Conservation (phyloP, 2,888 invertebrate species). For the Unio delphinus region DNA sequence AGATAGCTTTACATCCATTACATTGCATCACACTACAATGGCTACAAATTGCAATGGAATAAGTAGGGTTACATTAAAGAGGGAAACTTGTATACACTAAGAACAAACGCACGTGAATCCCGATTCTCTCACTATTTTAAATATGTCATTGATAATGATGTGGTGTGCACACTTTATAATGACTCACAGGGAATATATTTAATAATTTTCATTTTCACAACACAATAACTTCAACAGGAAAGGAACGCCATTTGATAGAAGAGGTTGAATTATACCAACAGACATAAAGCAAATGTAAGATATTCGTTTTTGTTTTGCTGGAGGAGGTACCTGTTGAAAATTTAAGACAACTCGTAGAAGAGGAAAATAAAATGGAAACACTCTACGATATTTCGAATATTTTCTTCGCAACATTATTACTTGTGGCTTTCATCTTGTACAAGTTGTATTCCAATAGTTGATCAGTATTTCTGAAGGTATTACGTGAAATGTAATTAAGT, state of each 20-base stretch:
- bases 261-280: slow-evolving; percentile 21
- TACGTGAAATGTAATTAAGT: no score
- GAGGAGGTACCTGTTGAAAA: slow-evolving; percentile 11
- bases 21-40: slow-evolving; percentile 15
- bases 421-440: no score
- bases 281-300: slow-evolving; percentile 23
- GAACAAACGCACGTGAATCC: slow-evolving; percentile 10
- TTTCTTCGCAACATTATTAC: no score
- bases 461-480: no score
- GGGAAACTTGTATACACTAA: neutral
- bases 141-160: slow-evolving; percentile 22
- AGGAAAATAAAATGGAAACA: slow-evolving; percentile 13
- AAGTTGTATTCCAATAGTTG: no score
- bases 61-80: slow-evolving; percentile 29
- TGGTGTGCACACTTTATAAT: slow-evolving; percentile 15
- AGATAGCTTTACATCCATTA: neutral
- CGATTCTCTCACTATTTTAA: slow-evolving; percentile 28
- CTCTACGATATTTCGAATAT: no score
- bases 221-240: slow-evolving; percentile 9
- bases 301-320: slow-evolving; percentile 27
- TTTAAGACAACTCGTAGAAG: slow-evolving; percentile 5
- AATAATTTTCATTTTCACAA: slow-evolving; percentile 25
- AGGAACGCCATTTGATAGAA: slow-evolving; percentile 32
- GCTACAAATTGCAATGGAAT: slow-evolving; percentile 6
- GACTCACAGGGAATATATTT: slow-evolving; percentile 16